Conservation (phyloP, 2,113 vertebrate species). For the Morphnarchus princeps region DNA sequence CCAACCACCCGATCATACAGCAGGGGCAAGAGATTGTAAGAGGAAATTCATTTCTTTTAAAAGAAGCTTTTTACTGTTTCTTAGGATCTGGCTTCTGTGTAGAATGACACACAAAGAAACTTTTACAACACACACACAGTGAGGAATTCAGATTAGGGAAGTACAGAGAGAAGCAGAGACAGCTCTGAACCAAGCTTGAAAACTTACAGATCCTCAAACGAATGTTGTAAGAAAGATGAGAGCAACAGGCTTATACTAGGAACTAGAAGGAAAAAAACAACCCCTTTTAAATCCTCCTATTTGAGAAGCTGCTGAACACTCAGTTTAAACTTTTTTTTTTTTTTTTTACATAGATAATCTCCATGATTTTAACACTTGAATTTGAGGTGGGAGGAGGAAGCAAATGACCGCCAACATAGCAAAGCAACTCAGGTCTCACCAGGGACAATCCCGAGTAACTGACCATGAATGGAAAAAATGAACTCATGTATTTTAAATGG, state of each 20-base stretch:
- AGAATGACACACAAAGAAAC: constrained; percentile 40
- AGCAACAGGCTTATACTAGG: background rate
- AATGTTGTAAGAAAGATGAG: background rate
- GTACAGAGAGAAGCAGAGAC: background rate
- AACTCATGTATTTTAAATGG: background rate
- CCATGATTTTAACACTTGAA: background rate
- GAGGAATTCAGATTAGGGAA: constrained; percentile 15
- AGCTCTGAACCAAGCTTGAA: background rate
- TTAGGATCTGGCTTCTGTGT: constrained; percentile 42
- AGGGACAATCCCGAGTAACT: background rate
- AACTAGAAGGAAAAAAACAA: background rate
- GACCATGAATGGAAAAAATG: background rate
- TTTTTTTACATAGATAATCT: background rate
- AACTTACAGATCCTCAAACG: background rate
- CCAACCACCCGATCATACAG: background rate
- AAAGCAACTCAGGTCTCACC: background rate
- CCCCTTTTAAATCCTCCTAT: background rate
- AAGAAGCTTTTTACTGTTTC: constrained; percentile 1
- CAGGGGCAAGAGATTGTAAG: background rate
- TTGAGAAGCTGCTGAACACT: background rate
- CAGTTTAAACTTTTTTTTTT: background rate
- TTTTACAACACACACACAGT: background rate
- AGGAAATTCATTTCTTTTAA: background rate
- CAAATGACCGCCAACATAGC: background rate
- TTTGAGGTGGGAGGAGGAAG: background rate